Evolutionary conservation across 2,888 invertebrate species (phyloP), one percentile per base, ranked within the genome.

Genomic region (Linnaemya tessellans): DNA sequence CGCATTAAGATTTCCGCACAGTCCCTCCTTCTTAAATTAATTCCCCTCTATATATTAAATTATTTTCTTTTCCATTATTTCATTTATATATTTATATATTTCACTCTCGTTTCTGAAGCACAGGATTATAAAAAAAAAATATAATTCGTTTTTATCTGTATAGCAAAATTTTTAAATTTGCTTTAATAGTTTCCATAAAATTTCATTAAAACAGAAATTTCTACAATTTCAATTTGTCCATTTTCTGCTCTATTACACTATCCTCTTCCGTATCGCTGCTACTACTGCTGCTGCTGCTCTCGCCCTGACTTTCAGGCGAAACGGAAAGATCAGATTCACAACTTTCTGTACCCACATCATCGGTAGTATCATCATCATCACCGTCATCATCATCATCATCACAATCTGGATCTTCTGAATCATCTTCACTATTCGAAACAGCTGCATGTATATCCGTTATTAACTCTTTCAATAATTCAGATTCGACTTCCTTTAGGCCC

Each of bases 381-480:
- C 5, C 30, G 5, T 84, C 88, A 8, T n/a, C n/a, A n/a, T 84
- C 88, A 8, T 30, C 30, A 30, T 30, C 30, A 30, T 84, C 88
- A 8, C 88, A 88, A 18, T 75, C 87, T 2, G 85, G 87, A 62
- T 79, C 84, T 51, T 86, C 87, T 0, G 70, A 77, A 43, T 86
- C 87, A 25, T 86, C 84, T 25, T 87, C 88, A 58, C 86, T 83
- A 18, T 70, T 78, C 25, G 86, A 75, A 3, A 87, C 77, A 3
- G 88, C 89, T 15, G 90, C 87, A 82, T 90, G 90, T 77, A 92
- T 89, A 77, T 92, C 92, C 11, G 89, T 89, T 82, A 92, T 89
- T 41, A 92, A 83, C 68, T 92, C 92, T 73, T 89, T 89, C 15
- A 92, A 86, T 58, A 92, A 75, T 71, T 92, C 92, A 51, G 90